Percentiles rank a stretch among this genome's conserved stretches.
Evolutionary conservation across 2,888 invertebrate genomes (phyloP).

Genomic region (Stenolophus ochropezus): DNA sequence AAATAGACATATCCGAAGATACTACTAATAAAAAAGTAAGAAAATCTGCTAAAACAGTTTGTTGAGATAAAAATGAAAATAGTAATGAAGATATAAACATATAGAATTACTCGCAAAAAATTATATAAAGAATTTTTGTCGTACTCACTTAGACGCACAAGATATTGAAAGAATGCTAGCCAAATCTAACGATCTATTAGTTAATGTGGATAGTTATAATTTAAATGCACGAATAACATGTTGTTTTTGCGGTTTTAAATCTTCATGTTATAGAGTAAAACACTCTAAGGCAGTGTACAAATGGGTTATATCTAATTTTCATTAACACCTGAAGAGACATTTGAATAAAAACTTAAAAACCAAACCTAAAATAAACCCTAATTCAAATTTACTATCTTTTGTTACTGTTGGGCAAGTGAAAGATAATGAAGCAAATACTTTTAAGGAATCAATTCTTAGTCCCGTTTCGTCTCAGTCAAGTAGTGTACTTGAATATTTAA

Average conservation of each 20-base stretch:
- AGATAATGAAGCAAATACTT: not conserved
- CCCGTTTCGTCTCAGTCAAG: not conserved
- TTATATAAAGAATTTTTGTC: too few species aligned
- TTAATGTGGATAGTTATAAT: too few species aligned
- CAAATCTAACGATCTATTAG: too few species aligned
- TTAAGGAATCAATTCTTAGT: not conserved
- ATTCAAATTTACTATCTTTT: not conserved
- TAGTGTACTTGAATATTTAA: not conserved
- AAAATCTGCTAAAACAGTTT: too few species aligned
- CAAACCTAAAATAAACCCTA: not conserved
- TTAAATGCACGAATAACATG: constrained; percentile 26
- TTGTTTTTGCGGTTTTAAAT: not conserved
- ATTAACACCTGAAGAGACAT: not conserved
- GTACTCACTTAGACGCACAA: too few species aligned
- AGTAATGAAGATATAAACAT: too few species aligned
- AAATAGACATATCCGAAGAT: too few species aligned
- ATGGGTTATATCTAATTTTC: not conserved
- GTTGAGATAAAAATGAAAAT: too few species aligned
- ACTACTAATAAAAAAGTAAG: too few species aligned
- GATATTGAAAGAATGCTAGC: too few species aligned
- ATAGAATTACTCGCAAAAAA: too few species aligned
- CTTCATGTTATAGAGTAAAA: not conserved
- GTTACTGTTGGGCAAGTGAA: not conserved
- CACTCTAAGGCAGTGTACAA: not conserved
- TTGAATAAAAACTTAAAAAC: not conserved